Base-by-base conservation (phyloP, 2,888 invertebrate species). In the Caenorhabditis sp. region DNA sequence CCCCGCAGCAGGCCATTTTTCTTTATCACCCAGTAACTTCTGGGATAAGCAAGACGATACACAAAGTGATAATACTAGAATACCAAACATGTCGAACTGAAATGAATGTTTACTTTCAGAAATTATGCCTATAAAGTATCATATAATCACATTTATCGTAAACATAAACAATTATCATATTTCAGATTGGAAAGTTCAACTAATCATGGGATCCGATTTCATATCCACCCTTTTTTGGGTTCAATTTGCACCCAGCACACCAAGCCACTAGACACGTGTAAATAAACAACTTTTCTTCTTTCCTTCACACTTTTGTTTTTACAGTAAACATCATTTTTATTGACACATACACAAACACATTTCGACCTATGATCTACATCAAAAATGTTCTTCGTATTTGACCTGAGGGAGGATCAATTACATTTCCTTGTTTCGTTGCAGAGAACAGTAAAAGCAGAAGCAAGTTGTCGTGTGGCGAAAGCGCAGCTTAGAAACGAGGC, bases 401-500 rank as follows among this genome's bases (percentile, higher is more conserved):
- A 43, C 17, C 43, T 17, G 43, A 17, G 43, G 43, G 43, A 17
- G 43, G 43, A 17, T 43, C 43, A 43, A 43, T 43, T 43, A 43
- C 43, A 43, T 43, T 43, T 43, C 17, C 14, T 43, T 43, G 14
- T 43, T 43, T 17, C 17, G 5, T 3, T 17, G 43, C 17, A 10
- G n/a, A n/a, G n/a, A 17, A 17, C 43, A 12, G 3, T 43, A 17
- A 14, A 43, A 17, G 17, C 12, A 43, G 14, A 43, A 43, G 43
- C 5, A 43, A 31, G 58, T 63, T 36, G 53, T 69, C 65, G 70
- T 70, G 70, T 65, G 53, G 4, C 53, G 64, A 70, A 69, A 60
- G 64, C 64, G 57, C 70, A 50, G 57, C 54, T 43, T 43, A 43
- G 43, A 43, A 43, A 31, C 31, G 10, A 31, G 65, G n/a, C n/a